Percentiles rank a stretch among this genome's conserved stretches.
Evolutionary conservation across 2,888 invertebrate genomes (phyloP).

Genomic region (Nemotelus pantherinus): DNA sequence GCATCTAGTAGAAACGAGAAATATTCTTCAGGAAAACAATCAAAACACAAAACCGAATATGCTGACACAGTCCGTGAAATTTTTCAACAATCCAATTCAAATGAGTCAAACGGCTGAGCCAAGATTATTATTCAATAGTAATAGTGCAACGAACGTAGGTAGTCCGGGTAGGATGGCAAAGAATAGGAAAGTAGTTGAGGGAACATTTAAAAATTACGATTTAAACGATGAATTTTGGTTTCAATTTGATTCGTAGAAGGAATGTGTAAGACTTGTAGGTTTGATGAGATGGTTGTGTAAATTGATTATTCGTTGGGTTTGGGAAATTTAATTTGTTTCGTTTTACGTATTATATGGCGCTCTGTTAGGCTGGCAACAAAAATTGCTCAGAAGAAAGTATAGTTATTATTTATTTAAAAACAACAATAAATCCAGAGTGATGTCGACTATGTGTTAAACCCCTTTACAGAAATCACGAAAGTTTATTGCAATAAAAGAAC

Average conservation of each 20-base stretch:
- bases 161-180: background rate
- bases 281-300: conserved; percentile 4
- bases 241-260: conserved; percentile 47
- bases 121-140: background rate
- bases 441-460: too few relatives aligned
- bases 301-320: too few relatives aligned
- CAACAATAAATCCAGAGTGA: too few relatives aligned
- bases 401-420: too few relatives aligned
- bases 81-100: background rate
- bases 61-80: conserved; percentile 20
- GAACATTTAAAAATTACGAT: conserved; percentile 51
- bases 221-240: conserved; percentile 52
- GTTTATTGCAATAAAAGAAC: too few relatives aligned
- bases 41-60: background rate
- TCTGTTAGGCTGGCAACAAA: too few relatives aligned
- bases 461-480: too few relatives aligned
- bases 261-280: conserved; percentile 6
- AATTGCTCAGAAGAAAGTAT: too few relatives aligned
- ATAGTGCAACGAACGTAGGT: background rate
- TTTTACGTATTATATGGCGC: too few relatives aligned
- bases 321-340: too few relatives aligned
- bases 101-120: conserved; percentile 3
- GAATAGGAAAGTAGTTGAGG: background rate
- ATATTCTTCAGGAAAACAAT: conserved; percentile 31
- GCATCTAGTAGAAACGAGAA: conserved; percentile 38